These are phyloP conservation scores for Drepana falcataria DNA, from an alignment of 2,888 invertebrate genomes.

Conservation along the genomic window DNA sequence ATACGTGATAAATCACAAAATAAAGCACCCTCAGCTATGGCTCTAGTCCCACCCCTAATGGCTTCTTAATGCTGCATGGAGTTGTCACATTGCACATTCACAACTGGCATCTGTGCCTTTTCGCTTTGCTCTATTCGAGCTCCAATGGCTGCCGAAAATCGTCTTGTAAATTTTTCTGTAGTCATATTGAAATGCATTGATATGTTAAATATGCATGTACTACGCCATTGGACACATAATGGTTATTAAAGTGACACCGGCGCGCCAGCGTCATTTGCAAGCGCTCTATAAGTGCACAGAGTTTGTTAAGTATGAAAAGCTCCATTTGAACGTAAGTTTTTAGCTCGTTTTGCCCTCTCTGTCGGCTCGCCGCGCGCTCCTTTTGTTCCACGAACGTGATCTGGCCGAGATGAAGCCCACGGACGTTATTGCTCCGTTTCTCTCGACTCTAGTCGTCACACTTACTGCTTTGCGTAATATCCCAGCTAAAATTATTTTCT, in stretches of 20 bases:
- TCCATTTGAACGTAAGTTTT: conserved; percentile 65
- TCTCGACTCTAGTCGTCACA: conserved; percentile 60
- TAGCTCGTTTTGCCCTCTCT: conserved; percentile 46
- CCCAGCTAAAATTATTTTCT: conserved; percentile 50
- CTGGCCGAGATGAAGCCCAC: conserved; percentile 68
- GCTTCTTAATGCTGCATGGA: conserved; percentile 73
- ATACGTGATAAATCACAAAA: conserved; percentile 64
- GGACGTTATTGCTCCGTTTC: conserved; percentile 61
- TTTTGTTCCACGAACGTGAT: conserved; percentile 75
- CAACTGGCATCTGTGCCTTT: conserved; percentile 45
- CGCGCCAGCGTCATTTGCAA: conserved; percentile 32
- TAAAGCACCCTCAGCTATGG: conserved; percentile 57
- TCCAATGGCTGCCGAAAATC: conserved; percentile 27
- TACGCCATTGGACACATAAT: conserved; percentile 23
- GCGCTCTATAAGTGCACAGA: conserved; percentile 46
- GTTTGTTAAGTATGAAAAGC: conserved; percentile 68
- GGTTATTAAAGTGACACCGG: conserved; percentile 31
- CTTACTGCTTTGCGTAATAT: conserved; percentile 50
- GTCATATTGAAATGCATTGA: conserved; percentile 24
- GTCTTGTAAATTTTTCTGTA: conserved; percentile 20
- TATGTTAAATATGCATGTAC: conserved; percentile 24
- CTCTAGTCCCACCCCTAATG: conserved; percentile 60
- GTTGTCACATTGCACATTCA: conserved; percentile 70
- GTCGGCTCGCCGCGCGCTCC: conserved; percentile 56
- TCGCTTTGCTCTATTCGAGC: conserved; percentile 33